These are phyloP conservation scores for Hermaeophaga mercurialis DNA, from an alignment of 2,888 invertebrate genomes.

Conservation along the genomic window DNA sequence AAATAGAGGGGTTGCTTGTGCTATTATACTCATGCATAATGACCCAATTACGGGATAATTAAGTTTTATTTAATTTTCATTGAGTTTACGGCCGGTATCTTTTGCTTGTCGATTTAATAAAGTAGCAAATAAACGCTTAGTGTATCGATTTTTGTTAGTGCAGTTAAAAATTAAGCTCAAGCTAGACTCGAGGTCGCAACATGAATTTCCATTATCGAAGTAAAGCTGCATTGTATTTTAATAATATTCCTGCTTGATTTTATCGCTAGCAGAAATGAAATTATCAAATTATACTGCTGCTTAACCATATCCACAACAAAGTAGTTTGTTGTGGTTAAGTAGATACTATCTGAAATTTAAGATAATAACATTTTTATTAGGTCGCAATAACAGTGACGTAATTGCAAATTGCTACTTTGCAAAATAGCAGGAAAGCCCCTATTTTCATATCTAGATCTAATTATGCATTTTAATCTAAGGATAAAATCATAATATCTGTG, in stretches of 20 bases:
- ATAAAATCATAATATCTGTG: neutral
- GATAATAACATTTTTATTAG: conserved; percentile 9
- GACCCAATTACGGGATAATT: conserved; percentile 35
- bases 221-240: neutral
- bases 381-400: conserved; percentile 2
- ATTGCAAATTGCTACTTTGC: conserved; percentile 16
- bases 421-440: neutral
- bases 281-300: neutral
- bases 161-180: neutral
- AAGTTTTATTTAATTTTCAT: conserved; percentile 34
- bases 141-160: conserved; percentile 2
- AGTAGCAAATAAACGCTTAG: conserved; percentile 4
- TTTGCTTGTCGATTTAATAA: conserved; percentile 10
- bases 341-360: neutral
- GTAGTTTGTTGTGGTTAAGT: neutral
- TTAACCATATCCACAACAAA: neutral
- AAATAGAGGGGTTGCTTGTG: conserved; percentile 38
- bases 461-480: conserved; percentile 5
- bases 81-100: conserved; percentile 19
- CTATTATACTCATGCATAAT: conserved; percentile 39
- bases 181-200: neutral
- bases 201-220: neutral
- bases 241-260: neutral
- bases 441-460: conserved; percentile 3
- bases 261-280: neutral